Conservation (phyloP, 1,140 invertebrate genomes). For the Dryas iulia region DNA sequence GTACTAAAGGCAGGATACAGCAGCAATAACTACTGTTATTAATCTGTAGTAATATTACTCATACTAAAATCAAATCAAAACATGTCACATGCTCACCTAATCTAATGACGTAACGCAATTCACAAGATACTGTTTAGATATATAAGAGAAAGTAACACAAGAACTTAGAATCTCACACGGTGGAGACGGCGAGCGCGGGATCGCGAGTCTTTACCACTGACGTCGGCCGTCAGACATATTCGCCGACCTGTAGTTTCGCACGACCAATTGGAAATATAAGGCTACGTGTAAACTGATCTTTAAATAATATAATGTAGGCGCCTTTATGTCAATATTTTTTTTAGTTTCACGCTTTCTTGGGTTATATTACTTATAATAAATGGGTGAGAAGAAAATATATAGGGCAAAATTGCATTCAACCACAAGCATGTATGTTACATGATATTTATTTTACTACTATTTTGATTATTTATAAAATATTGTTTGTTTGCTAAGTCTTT, state of each 20-base stretch:
- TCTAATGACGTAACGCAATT: constrained; percentile 9
- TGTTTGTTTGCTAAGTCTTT: too few species aligned
- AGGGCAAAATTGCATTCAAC: too few species aligned
- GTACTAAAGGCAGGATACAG: neutral
- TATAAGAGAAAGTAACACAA: constrained; percentile 22
- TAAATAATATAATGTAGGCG: too few species aligned
- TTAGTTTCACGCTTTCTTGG: too few species aligned
- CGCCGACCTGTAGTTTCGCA: constrained; percentile 1
- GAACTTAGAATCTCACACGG: neutral
- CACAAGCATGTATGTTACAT: too few species aligned
- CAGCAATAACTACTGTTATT: neutral
- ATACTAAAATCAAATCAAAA: neutral
- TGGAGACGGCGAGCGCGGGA: constrained; percentile 4
- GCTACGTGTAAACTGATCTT: neutral
- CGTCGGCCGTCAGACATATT: neutral
- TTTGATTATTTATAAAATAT: too few species aligned
- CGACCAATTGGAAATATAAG: neutral
- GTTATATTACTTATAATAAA: too few species aligned
- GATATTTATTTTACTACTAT: too few species aligned
- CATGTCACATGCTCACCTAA: constrained; percentile 11
- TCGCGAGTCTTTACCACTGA: constrained; percentile 2
- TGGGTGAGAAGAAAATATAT: too few species aligned
- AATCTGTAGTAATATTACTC: neutral
- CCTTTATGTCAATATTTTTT: too few species aligned
- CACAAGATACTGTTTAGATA: neutral